Evolutionary conservation across 2,888 invertebrate genomes (phyloP), one percentile per base, ranked within the genome.

Genomic region (Conomelus anceps): DNA sequence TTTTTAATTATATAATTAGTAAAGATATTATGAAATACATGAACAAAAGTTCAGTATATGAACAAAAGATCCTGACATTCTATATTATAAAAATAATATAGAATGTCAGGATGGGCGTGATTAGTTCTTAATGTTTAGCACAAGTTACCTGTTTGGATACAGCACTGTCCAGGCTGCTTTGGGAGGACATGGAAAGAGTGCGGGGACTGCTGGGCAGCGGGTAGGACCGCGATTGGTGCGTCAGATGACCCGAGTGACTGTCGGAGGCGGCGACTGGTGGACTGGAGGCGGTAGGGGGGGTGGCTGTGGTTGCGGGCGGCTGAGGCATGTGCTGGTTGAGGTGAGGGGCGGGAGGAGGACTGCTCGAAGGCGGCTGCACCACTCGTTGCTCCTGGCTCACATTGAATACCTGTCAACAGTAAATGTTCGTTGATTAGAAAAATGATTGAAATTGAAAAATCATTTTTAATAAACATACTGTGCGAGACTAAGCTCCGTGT

Each of bases 161-260:
- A 91, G 96, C 96, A 92, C 96, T 96, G 92, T 97, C 97, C 91
- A 97, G 94, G 92, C 97, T 97, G 93, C 97, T 96, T 93, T 97
- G 97, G 89, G 97, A 97, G 20, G 97, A 97, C 91, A 97, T 96
- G 29, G 97, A 97, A 26, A 97, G 96, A 0, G 97, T 97, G 90
- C 97, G 94, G 91, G 96, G 94, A 3, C 91, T 92, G 90, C 92
- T 91, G 20, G 93, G 93, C 88, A 94, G 93, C 88, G 96, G 95
- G 92, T 95, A 95, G 90, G 95, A 95, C 91, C 95, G 94, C 89
- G 95, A 95, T 93, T 97, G 97, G 91, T 97, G 97, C 94, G 92
- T 90, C 92, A 93, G 90, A 17, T 89, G 89, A 11, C 88, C 88
- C 17, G 88, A 85, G 41, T 91, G 91, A 87, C 91, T 90, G 24